Conservation (phyloP, 2,797 vertebrate genomes). For the Macropodus opercularis region DNA sequence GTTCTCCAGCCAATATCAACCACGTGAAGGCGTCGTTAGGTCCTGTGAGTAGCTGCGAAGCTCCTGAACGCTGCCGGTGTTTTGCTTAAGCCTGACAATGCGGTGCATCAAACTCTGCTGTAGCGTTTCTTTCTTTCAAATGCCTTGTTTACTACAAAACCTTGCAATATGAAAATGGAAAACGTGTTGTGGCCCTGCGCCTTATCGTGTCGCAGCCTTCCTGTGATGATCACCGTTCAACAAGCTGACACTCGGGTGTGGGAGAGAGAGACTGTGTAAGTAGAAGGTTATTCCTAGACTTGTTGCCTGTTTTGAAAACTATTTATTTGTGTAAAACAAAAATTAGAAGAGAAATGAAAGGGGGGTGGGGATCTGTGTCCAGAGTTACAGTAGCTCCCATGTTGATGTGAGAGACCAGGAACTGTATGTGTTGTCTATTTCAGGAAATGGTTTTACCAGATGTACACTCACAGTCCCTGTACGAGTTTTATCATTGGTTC, state of each 20-base stretch:
- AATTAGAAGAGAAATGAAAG: constrained; percentile 1
- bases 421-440: constrained; percentile 2
- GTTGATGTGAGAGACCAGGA: constrained; percentile 23
- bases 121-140: constrained; percentile 38
- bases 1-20: constrained; percentile 8
- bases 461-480: constrained; percentile 42
- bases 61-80: constrained; percentile 12
- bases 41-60: constrained; percentile 24
- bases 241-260: constrained; percentile 29
- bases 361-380: background rate
- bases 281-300: constrained; percentile 5
- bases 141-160: constrained; percentile 36
- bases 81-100: constrained; percentile 3
- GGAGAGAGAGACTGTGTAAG: constrained; percentile 26
- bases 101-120: constrained; percentile 21
- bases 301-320: constrained; percentile 20
- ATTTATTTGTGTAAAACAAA: constrained; percentile 44
- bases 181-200: constrained; percentile 36
- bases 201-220: constrained; percentile 49
- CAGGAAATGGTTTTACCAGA: constrained; percentile 39
- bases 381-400: background rate
- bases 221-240: constrained; percentile 23
- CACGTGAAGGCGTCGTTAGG: background rate
- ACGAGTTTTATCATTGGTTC: constrained; percentile 62
- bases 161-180: constrained; percentile 31